phyloP scores from a whole-genome alignment of 2,888 invertebrate species.

The Silvanus unidentatus region DNA sequence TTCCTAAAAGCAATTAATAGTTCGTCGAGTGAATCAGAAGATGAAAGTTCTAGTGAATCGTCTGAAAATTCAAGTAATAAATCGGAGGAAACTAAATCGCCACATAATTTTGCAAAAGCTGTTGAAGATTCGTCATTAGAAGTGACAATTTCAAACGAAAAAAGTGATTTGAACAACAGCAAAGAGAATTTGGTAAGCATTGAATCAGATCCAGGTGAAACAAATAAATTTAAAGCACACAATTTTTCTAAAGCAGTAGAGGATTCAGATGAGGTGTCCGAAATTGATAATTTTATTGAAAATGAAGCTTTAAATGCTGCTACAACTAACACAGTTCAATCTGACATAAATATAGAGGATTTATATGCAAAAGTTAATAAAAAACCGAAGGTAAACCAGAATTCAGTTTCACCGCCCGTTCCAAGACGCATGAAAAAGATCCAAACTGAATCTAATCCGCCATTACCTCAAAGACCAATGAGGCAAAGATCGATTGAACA shows the following conservation, averaged over 20 bases:
- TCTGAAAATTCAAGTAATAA: neutral
- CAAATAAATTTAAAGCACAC: conserved; percentile 6
- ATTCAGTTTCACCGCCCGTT: conserved; percentile 25
- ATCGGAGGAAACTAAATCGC: neutral
- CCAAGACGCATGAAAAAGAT: conserved; percentile 25
- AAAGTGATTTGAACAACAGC: conserved; percentile 6
- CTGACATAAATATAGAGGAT: conserved; percentile 22
- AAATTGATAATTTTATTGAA: conserved; percentile 1
- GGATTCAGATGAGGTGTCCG: conserved; percentile 10
- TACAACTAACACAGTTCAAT: conserved; percentile 1
- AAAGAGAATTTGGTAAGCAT: conserved; percentile 13
- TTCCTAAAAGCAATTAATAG: conserved; percentile 1
- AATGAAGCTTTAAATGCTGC: neutral
- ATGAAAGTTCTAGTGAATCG: neutral
- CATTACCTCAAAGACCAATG: conserved; percentile 25
- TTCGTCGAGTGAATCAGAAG: neutral
- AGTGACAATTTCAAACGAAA: conserved; percentile 6
- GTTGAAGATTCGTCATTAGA: conserved; percentile 14
- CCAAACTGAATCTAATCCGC: conserved; percentile 8
- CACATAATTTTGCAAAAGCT: conserved; percentile 23
- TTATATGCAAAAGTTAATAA: conserved; percentile 32
- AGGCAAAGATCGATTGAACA: conserved; percentile 38
- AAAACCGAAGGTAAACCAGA: conserved; percentile 8
- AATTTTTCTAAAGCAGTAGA: conserved; percentile 14
- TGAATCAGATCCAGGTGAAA: conserved; percentile 8